Conservation (phyloP, 2,888 invertebrate species). For the Idaea aversata region DNA sequence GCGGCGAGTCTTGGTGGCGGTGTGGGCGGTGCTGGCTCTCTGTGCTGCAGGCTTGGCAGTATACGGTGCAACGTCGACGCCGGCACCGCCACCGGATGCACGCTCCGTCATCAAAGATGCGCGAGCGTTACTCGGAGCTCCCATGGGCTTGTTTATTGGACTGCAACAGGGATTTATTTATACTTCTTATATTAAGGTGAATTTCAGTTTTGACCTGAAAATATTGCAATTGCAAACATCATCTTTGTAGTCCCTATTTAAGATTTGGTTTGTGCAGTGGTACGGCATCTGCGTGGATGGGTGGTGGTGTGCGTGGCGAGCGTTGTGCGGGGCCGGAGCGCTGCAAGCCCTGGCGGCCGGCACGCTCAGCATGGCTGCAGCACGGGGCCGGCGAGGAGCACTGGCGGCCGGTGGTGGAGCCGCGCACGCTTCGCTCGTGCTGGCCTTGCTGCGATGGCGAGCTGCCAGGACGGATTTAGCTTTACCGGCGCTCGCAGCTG, state of each 20-base stretch:
- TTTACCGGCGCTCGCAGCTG: slow-evolving; percentile 90
- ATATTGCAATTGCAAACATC: neutral
- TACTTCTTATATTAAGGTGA: slow-evolving; percentile 89
- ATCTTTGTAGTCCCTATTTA: neutral
- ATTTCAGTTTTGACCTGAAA: slow-evolving; percentile 10
- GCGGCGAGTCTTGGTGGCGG: slow-evolving; percentile 53
- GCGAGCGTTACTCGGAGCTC: slow-evolving; percentile 85
- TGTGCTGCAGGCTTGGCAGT: slow-evolving; percentile 55
- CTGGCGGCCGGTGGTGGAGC: slow-evolving; percentile 90
- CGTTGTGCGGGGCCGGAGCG: slow-evolving; percentile 86
- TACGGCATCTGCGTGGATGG: slow-evolving; percentile 91
- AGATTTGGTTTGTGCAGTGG: slow-evolving; percentile 74
- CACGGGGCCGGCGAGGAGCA: slow-evolving; percentile 85
- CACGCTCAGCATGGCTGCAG: slow-evolving; percentile 89
- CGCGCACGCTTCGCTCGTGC: slow-evolving; percentile 88
- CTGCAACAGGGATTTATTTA: slow-evolving; percentile 92
- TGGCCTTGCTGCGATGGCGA: slow-evolving; percentile 89
- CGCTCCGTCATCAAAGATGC: slow-evolving; percentile 78
- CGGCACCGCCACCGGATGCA: slow-evolving; percentile 60
- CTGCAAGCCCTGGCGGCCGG: slow-evolving; percentile 88
- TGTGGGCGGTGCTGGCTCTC: slow-evolving; percentile 60
- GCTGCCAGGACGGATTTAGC: slow-evolving; percentile 90
- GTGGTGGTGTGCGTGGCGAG: slow-evolving; percentile 86
- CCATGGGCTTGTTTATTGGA: slow-evolving; percentile 89
- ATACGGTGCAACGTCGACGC: slow-evolving; percentile 58